Evolutionary conservation across 2,888 invertebrate species (phyloP).

Genomic region (Callyntrura sp.): DNA sequence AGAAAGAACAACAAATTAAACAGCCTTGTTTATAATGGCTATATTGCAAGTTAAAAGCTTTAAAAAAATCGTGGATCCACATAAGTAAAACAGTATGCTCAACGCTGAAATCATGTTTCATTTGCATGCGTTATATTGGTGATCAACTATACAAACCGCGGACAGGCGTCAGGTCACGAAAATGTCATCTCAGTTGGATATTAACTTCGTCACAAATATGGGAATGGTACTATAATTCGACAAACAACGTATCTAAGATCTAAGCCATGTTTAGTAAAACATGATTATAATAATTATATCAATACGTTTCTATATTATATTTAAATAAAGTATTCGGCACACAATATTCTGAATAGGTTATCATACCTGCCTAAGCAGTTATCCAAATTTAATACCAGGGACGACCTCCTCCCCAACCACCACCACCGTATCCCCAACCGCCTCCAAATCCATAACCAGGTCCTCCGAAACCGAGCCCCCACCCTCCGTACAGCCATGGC

Average conservation of each 20-base stretch:
- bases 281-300: too few relatives aligned
- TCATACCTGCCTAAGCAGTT: background rate
- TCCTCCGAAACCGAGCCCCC: slow-evolving; percentile 8
- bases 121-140: background rate
- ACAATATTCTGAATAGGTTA: background rate
- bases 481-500: slow-evolving; percentile 44
- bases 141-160: background rate
- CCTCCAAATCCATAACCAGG: background rate
- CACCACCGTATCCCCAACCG: slow-evolving; percentile 38
- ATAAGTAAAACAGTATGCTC: background rate
- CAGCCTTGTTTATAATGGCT: background rate
- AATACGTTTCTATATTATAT: too few relatives aligned
- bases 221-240: background rate
- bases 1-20: slow-evolving; percentile 8
- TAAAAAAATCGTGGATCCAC: background rate
- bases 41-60: background rate
- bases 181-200: background rate
- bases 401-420: slow-evolving; percentile 28
- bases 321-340: background rate
- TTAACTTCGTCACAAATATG: background rate
- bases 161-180: background rate
- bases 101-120: too few relatives aligned
- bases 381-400: background rate
- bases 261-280: too few relatives aligned
- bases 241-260: too few relatives aligned